phyloP scores from a whole-genome alignment of 2,888 invertebrate genomes.

The Ametastegia equiseti region DNA sequence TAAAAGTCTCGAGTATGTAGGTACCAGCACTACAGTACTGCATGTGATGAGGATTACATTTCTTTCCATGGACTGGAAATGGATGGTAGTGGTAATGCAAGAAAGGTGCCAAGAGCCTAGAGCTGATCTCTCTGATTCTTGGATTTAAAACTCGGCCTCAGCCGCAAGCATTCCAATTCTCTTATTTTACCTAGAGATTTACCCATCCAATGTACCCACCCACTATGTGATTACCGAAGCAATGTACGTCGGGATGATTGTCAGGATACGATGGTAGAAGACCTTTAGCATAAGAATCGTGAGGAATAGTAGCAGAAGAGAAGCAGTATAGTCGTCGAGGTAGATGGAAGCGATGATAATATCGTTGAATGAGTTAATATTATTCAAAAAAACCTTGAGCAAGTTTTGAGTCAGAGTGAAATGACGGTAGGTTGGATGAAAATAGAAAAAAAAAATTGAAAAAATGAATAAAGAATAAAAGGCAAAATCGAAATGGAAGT shows the following conservation, averaged over 20 bases:
- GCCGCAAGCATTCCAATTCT: conserved; percentile 24
- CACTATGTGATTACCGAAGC: neutral
- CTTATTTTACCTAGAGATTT: neutral
- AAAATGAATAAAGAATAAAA: neutral
- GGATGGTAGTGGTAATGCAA: neutral
- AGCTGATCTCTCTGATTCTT: neutral
- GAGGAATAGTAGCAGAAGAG: too few species aligned
- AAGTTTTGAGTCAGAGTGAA: neutral
- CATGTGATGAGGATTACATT: conserved; percentile 25
- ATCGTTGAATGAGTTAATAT: too few species aligned
- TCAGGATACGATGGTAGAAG: neutral
- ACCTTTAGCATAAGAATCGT: neutral
- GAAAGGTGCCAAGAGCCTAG: neutral
- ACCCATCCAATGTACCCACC: neutral
- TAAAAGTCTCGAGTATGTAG: conserved; percentile 7
- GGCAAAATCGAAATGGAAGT: neutral
- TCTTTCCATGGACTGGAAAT: conserved; percentile 21
- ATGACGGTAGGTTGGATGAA: neutral
- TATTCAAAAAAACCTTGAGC: neutral
- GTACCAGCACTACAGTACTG: neutral
- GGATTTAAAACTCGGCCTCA: neutral
- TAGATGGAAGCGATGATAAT: too few species aligned
- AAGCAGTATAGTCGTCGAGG: too few species aligned
- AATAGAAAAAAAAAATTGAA: neutral
- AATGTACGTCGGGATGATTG: neutral